Evolutionary conservation across 2,797 vertebrate genomes (phyloP), one percentile per base, ranked within the genome.

Genomic region (Pterois miles): DNA sequence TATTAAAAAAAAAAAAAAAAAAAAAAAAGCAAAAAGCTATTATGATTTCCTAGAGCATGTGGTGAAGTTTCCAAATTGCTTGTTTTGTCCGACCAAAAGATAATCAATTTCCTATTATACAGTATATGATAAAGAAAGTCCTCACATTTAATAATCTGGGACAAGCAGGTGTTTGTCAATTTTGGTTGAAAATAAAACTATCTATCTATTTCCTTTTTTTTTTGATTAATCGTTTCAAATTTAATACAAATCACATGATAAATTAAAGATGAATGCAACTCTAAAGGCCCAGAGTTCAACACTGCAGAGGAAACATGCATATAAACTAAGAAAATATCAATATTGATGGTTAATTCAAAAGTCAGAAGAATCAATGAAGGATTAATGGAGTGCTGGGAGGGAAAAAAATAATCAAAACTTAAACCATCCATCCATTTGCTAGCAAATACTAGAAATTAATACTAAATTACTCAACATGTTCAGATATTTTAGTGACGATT

Each of bases 341-440:
- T 63, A 68, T 48, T 66, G 58, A 73, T 25, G 36, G 57, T 34
- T 64, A 23, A 66, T 27, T 82, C 18, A 58, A 68, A 64, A 43
- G 12, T 6, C 40, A 40, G 29, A 68, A 34, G 10, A 83, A 70
- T 75, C 7, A 22, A 60, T 74, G n/a, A 52, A 63, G 29, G 23
- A 66, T 67, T 20, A 77, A 74, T 76, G 29, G 6, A 77, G 53
- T 10, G 22, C 23, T 57, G 65, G 4, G 11, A 67, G 18, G 36
- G 14, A 5, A 27, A 57, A 48, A 8, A 50, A 23, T 40, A 36
- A 59, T 34, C 33, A 34, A 54, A 27, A 7, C 29, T 40, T 10
- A 33, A 67, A n/a, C 67, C 20, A 36, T 62, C 22, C 22, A 64
- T 58, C 65, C 22, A 64, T 63, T 52, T 80, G 31, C 33, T 53